Evolutionary conservation across 2,113 vertebrate species (phyloP).

Genomic region (Morone saxatilis): DNA sequence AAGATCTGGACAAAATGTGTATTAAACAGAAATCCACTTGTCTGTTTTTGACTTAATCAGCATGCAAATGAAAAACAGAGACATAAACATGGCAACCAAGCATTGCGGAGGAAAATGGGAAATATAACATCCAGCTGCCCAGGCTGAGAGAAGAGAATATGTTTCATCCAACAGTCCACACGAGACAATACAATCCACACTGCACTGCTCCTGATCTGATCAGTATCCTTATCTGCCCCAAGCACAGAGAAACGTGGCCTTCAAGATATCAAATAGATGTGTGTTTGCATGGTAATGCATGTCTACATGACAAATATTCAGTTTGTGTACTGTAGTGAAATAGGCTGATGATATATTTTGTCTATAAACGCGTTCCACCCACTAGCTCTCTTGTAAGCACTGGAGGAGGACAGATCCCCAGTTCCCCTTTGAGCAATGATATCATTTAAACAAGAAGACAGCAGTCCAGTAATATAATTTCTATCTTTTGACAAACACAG

Average conservation of each 20-base stretch:
- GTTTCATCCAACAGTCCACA: conserved; percentile 23
- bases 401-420: conserved; percentile 20
- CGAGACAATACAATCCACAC: conserved; percentile 8
- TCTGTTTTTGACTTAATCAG: conserved; percentile 34
- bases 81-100: conserved; percentile 20
- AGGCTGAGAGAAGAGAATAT: conserved; percentile 20
- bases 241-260: neutral
- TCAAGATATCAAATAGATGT: conserved; percentile 2
- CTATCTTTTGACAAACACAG: conserved; percentile 30
- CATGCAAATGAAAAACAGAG: conserved; percentile 59
- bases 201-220: conserved; percentile 10
- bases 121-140: conserved; percentile 3
- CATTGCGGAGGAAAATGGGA: conserved; percentile 15
- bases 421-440: neutral
- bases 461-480: neutral
- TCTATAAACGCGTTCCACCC: conserved; percentile 39
- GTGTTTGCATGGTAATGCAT: conserved; percentile 26
- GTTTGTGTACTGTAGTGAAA: conserved; percentile 23
- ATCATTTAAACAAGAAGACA: conserved; percentile 38
- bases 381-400: neutral
- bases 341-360: neutral
- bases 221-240: conserved; percentile 23
- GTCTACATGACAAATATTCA: neutral
- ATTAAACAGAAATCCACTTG: conserved; percentile 30
- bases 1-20: conserved; percentile 28